Conservation (phyloP, 2,888 invertebrate genomes). For the Strigamia maritima region DNA sequence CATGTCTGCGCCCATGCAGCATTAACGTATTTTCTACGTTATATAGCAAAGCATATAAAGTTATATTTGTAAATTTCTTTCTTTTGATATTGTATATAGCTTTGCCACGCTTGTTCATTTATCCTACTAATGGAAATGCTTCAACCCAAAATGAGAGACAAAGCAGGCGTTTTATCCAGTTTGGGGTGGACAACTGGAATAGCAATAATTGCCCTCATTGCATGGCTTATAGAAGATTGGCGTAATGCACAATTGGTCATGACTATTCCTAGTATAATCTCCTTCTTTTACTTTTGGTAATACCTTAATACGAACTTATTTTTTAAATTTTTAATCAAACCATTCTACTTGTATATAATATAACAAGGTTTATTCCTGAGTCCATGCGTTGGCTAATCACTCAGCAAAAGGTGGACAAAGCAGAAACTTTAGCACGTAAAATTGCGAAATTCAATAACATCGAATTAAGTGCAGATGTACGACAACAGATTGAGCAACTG, state of each 20-base stretch:
- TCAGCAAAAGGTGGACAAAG: slow-evolving; percentile 36
- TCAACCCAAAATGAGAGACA: slow-evolving; percentile 54
- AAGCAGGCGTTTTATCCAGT: slow-evolving; percentile 55
- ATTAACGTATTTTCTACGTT: too few species aligned
- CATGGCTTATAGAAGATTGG: slow-evolving; percentile 57
- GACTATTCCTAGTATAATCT: slow-evolving; percentile 54
- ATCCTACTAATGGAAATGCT: slow-evolving; percentile 57
- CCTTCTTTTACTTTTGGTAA: slow-evolving; percentile 53
- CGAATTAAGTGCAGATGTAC: background rate
- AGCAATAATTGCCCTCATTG: slow-evolving; percentile 49
- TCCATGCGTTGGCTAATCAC: slow-evolving; percentile 40
- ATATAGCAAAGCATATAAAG: too few species aligned
- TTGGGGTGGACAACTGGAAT: slow-evolving; percentile 47
- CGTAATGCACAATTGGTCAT: slow-evolving; percentile 57
- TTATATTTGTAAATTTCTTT: background rate
- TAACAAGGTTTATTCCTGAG: slow-evolving; percentile 41
- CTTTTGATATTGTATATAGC: slow-evolving; percentile 45
- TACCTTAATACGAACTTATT: background rate
- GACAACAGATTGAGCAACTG: slow-evolving; percentile 11
- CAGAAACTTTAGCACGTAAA: slow-evolving; percentile 18
- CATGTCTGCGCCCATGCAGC: too few species aligned
- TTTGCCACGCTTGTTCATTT: slow-evolving; percentile 57
- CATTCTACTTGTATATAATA: too few species aligned
- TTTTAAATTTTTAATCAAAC: background rate
- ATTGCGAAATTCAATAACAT: slow-evolving; percentile 37